phyloP scores from a whole-genome alignment of 1,140 invertebrate species.

The Euwallacea fornicatus region DNA sequence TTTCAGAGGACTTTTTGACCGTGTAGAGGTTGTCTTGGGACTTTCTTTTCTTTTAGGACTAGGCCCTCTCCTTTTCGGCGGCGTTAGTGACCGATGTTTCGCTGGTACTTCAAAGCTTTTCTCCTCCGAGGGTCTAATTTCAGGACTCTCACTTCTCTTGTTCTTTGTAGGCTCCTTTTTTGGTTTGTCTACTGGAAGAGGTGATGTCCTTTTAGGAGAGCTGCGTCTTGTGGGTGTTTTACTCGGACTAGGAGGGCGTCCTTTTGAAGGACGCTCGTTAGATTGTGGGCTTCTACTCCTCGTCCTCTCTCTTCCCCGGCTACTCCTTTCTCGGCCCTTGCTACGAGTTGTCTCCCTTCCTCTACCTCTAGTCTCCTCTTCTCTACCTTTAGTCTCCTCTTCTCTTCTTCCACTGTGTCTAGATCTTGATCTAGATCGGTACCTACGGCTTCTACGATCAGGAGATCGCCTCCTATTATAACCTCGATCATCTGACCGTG shows the following conservation, averaged over 20 bases:
- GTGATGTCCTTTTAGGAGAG: not conserved
- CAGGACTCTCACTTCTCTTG: not conserved
- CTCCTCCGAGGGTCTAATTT: not conserved
- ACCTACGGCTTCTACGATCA: slow-evolving; percentile 5
- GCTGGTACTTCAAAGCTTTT: not conserved
- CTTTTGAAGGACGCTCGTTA: slow-evolving; percentile 4
- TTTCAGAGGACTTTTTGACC: slow-evolving; percentile 21
- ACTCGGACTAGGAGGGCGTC: slow-evolving; percentile 13
- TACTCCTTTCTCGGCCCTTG: slow-evolving; percentile 16
- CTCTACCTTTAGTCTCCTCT: slow-evolving; percentile 11
- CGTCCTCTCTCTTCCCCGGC: slow-evolving; percentile 17
- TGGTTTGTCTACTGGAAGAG: not conserved
- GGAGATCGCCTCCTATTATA: slow-evolving; percentile 4
- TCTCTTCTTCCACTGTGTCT: slow-evolving; percentile 15
- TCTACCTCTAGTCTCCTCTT: slow-evolving; percentile 15
- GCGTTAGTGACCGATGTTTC: not conserved
- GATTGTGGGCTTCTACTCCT: slow-evolving; percentile 16
- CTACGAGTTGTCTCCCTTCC: slow-evolving; percentile 17
- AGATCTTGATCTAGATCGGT: slow-evolving; percentile 4
- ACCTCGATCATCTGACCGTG: not conserved
- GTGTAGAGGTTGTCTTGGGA: slow-evolving; percentile 29
- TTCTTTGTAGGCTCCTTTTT: not conserved
- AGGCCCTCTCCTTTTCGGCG: not conserved
- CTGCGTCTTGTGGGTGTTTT: not conserved
- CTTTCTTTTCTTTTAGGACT: slow-evolving; percentile 13